Base-by-base conservation (phyloP, 1,140 invertebrate genomes). In the Caenorhabditis tropicalis region DNA sequence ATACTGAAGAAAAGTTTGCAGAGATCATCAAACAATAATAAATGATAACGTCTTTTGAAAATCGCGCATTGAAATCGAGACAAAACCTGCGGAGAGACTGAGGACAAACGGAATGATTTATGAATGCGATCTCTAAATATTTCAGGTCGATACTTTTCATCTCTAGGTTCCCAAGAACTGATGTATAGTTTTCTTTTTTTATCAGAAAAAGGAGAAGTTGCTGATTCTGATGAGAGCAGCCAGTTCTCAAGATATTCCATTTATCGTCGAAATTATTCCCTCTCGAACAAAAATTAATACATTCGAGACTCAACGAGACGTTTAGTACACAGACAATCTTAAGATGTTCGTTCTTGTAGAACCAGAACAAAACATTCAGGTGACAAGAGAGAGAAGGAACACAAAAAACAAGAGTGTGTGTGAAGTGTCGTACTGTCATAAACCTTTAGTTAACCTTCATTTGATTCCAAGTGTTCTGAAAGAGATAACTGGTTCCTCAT, bases 341-440 rank as follows among this genome's bases (percentile, higher is more conserved):
- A n/a, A n/a, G n/a, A n/a, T n/a, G n/a, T n/a, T n/a, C n/a, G n/a
- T n/a, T n/a, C n/a, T n/a, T n/a, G n/a, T 19, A 10, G 5, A 15
- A 51, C 48, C n/a, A 19, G 15, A 51, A 27, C 10, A 56, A 56
- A 56, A 56, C 53, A 12, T 19, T 12, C 6, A 27, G 21, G 24
- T 24, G 6, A 27, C 21, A 4, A 56, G 24, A 56, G 5, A 56
- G 48, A 51, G 2, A 15, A 51, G n/a, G n/a, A 5, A 19, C 15
- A 15, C 0, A 51, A n/a, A 56, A 24, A 29, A 56, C 19, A 19
- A 56, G 24, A 29, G 24, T 51, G n/a, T 51, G 49, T 51, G 49
- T 56, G 53, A 56, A 56, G 53, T 56, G 53, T 56, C 53, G 53
- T 56, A 56, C 53, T 56, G 53, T 56, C 53, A 56, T 56, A 56